Evolutionary conservation across 2,888 invertebrate species (phyloP), one percentile per base, ranked within the genome.

Genomic region (Xylocampa areola): DNA sequence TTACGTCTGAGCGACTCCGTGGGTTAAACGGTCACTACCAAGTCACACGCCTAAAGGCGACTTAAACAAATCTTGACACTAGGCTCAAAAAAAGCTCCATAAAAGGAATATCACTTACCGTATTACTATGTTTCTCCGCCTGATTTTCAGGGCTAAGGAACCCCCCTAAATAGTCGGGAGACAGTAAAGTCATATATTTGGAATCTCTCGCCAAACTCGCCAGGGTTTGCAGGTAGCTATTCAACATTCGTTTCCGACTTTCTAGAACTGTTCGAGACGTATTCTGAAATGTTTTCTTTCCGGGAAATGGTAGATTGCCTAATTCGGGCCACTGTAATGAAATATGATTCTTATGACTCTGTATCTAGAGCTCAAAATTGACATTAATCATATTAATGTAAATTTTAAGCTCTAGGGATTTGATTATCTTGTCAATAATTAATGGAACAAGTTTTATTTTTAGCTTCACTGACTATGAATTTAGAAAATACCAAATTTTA

Each of bases 211-310:
- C 81, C 7, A 92, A 77, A 37, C 80, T 87, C 0, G 89, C 87
- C 19, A 98, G 84, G 47, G 95, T 95, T 79, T 96, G 95, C 69
- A 99, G 92, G 89, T 98, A 99, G 60, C 94, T 95, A 80, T 98
- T 98, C 30, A 98, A 82, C 95, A 96, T 96, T 33, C 95, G 92
- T 94, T 97, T 98, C 13, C 99, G 94, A 76, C 96, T 96, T 85
- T 99, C 98, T 49, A 99, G 90, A 17, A 99, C 97, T 1, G 95
- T 91, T 7, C 97, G 92, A 53, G 98, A 98, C 85, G 98, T 97
- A 83, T 98, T 99, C 82, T 98, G 98, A 87, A 99, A 98, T 39
- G 98, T 97, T 85, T 98, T 98, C 89, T 99, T 99, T 0, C 97
- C 97, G 0, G 99, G 99, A 82, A 98, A 98, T 17, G 96, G 95